phyloP scores from a whole-genome alignment of 2,113 vertebrate genomes.

The Dromiciops gliroides region DNA sequence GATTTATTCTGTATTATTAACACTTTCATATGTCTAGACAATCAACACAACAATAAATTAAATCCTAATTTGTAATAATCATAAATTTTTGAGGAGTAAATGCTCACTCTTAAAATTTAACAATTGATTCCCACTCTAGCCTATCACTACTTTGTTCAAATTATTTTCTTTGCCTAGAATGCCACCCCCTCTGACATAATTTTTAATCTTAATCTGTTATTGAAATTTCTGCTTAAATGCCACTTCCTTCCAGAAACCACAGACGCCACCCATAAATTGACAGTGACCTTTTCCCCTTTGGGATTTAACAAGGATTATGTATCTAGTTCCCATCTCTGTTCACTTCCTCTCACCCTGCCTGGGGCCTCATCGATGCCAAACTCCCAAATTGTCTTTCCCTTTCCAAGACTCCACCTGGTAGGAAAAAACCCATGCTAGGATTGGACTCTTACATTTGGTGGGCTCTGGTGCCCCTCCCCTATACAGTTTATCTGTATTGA shows the following conservation, averaged over 20 bases:
- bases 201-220: neutral
- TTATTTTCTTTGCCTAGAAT: neutral
- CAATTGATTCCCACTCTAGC: neutral
- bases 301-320: no score
- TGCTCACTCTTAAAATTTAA: no score
- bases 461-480: neutral
- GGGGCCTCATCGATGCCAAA: no score
- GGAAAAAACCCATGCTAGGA: neutral
- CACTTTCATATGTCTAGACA: neutral
- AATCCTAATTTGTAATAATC: no score
- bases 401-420: neutral
- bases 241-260: neutral
- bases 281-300: no score
- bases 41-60: no score
- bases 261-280: no score
- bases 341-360: no score
- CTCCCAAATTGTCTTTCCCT: neutral
- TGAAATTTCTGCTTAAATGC: neutral
- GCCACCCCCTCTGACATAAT: neutral
- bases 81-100: no score
- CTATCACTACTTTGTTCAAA: conserved; percentile 1
- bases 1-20: no score
- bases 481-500: neutral
- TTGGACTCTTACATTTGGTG: neutral
- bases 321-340: no score